Percentiles rank a stretch among this genome's conserved stretches.
phyloP scores from a whole-genome alignment of 2,888 invertebrate genomes.

The Pseudeuparius sepicola region DNA sequence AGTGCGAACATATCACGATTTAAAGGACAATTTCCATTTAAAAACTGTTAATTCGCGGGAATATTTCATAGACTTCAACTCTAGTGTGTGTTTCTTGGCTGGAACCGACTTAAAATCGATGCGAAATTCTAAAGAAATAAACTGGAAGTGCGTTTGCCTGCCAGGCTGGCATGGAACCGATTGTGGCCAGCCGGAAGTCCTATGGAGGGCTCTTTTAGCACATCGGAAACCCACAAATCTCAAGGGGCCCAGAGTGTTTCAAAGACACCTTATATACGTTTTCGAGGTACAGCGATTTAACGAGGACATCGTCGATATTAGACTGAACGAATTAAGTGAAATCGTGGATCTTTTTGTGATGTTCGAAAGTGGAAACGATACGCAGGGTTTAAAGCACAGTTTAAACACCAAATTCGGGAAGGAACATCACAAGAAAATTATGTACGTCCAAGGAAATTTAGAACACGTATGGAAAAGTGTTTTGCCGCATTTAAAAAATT shows the following conservation, averaged over 20 bases:
- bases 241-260: constrained; percentile 38
- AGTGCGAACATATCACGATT: not conserved
- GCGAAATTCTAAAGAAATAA: constrained; percentile 31
- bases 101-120: constrained; percentile 38
- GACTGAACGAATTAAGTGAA: constrained; percentile 47
- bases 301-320: constrained; percentile 48
- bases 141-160: constrained; percentile 46
- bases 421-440: constrained; percentile 43
- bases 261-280: constrained; percentile 48
- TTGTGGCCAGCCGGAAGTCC: constrained; percentile 56
- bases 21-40: constrained; percentile 28
- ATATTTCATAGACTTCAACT: constrained; percentile 36
- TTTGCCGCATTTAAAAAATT: constrained; percentile 37
- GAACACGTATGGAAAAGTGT: constrained; percentile 40
- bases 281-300: constrained; percentile 45
- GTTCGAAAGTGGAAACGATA: too few species aligned
- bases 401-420: constrained; percentile 41
- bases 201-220: constrained; percentile 54
- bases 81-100: constrained; percentile 37
- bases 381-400: constrained; percentile 39
- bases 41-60: constrained; percentile 27
- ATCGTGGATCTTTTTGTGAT: constrained; percentile 57
- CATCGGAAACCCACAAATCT: constrained; percentile 41
- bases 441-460: constrained; percentile 39
- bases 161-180: constrained; percentile 56